Base-by-base conservation (phyloP, 2,888 invertebrate genomes). In the Pocota personata region DNA sequence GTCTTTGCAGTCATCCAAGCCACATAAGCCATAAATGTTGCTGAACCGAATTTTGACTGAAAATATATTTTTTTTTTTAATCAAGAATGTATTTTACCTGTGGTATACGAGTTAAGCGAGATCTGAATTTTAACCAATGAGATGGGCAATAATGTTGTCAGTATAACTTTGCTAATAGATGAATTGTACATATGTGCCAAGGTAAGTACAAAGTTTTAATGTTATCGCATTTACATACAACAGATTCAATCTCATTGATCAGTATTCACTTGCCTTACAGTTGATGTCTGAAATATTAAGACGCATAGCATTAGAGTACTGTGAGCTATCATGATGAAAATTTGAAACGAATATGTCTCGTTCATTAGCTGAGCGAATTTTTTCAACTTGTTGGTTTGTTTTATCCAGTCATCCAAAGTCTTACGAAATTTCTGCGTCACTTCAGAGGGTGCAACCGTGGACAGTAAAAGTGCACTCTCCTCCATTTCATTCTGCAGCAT, bases 291-390 rank as follows among this genome's bases (percentile, higher is more conserved):
- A 67, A 48, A 69, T 19, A 60, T 69, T 27, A 69, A 19, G 8
- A 69, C 60, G 60, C 91, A 91, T 5, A 91, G 87, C 19, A 90
- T 48, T 0, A 87, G 87, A 0, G 90, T 88, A 37, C 91, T 91
- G 5, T 90, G 88, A 0, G 88, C 87, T 69, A 90, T 89, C 88
- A 90, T 88, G 0, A 90, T 86, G 35, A 91, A 91, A 8, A 90
- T 88, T 0, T 89, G 89, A 64, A 90, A 90, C 4, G 90, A 89
- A 40, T 90, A 90, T 21, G 89, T 88, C 4, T 86, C 43, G 72
- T 91, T 89, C 16, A 91, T 50, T 6, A 87, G 64, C 3, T 83
- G 58, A 0, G 89, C 90, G 62, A 91, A 91, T 0, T 73, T 76
- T 82, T 90, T 89, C 6, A 91, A 76, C 3, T 88, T 87, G 7